Conservation (phyloP, 1,140 invertebrate genomes). For the Drosophila lacertosa region DNA sequence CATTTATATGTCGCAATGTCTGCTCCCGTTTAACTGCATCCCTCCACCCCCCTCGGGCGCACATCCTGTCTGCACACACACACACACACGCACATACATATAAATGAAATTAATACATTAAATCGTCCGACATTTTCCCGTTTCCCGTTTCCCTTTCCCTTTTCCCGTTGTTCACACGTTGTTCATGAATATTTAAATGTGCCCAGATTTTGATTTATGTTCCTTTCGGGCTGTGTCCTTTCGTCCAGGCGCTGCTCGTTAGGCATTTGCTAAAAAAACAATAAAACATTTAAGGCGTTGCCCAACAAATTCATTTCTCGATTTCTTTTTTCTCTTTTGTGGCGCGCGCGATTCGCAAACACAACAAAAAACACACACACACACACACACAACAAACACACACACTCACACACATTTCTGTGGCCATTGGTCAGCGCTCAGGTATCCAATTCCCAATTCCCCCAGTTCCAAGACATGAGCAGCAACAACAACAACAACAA, state of each 20-base stretch:
- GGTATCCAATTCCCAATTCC: constrained; percentile 58
- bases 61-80: not conserved
- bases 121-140: constrained; percentile 20
- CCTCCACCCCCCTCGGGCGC: not conserved
- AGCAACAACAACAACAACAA: constrained; percentile 24
- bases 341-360: constrained; percentile 60
- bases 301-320: constrained; percentile 43
- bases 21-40: constrained; percentile 44
- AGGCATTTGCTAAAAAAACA: constrained; percentile 41
- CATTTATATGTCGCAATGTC: constrained; percentile 82
- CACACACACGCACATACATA: constrained; percentile 53
- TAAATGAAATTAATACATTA: constrained; percentile 83
- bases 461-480: constrained; percentile 35
- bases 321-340: not conserved
- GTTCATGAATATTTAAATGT: constrained; percentile 78
- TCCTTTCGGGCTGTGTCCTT: constrained; percentile 5
- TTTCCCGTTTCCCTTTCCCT: no score
- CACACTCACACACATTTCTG: constrained; percentile 43
- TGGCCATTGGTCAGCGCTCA: constrained; percentile 63
- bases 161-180: constrained; percentile 67
- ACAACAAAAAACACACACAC: no score
- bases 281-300: constrained; percentile 70
- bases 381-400: no score
- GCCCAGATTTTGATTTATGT: constrained; percentile 70
- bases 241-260: constrained; percentile 40